A percentile compares a stretch with the other conserved stretches of the same genome.
These are phyloP conservation scores for Cantharis flavilabris DNA, from an alignment of 2,888 invertebrate species.

Conservation along the genomic window DNA sequence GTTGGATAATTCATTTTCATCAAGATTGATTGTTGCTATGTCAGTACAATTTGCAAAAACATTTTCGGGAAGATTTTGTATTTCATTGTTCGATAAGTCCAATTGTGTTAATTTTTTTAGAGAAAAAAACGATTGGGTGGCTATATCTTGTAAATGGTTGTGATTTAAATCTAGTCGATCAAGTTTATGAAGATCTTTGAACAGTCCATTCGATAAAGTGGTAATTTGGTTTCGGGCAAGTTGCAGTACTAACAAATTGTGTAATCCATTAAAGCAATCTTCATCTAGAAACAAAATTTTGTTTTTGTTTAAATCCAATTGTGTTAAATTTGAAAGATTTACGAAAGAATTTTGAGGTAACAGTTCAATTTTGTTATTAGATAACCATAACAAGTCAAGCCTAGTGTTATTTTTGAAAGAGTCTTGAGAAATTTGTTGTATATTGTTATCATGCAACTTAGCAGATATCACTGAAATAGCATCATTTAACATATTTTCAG, in stretches of 20 bases:
- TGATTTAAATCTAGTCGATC: not conserved
- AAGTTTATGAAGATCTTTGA: conserved; percentile 8
- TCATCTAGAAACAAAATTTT: not conserved
- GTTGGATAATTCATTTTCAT: conserved; percentile 2
- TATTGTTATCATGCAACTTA: conserved; percentile 7
- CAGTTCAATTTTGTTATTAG: conserved; percentile 6
- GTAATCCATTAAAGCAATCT: not conserved
- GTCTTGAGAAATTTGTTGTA: not conserved
- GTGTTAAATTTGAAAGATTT: not conserved
- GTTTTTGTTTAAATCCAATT: conserved; percentile 8
- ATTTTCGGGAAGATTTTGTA: not conserved
- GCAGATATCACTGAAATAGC: not conserved
- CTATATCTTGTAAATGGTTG: not conserved
- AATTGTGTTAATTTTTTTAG: not conserved
- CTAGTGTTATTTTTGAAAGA: conserved; percentile 4
- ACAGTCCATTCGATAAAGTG: not conserved
- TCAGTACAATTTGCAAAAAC: not conserved
- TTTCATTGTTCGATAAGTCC: not conserved
- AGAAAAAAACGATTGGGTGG: not conserved
- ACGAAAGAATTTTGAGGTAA: conserved; percentile 1
- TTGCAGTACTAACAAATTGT: not conserved
- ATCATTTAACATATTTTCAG: conserved; percentile 1
- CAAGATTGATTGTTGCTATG: not conserved
- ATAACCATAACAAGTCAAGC: conserved; percentile 7
- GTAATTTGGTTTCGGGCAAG: not conserved